Conservation (phyloP, 2,113 vertebrate species). For the Maccullochella peelii region DNA sequence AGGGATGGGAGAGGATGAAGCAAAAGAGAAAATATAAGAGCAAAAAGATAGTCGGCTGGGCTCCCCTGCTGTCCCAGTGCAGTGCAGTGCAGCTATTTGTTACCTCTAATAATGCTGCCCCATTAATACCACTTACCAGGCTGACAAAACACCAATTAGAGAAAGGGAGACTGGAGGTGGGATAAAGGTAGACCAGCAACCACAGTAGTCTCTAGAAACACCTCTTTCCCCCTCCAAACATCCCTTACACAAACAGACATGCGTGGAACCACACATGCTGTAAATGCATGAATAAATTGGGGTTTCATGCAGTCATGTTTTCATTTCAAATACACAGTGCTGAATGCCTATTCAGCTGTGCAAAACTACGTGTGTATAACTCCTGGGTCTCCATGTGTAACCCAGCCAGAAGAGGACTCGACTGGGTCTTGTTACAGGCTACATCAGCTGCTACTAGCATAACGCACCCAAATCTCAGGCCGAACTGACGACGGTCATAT, state of each 20-base stretch:
- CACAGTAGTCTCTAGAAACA: background rate
- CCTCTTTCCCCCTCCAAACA: background rate
- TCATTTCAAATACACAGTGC: background rate
- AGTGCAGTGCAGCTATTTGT: constrained; percentile 36
- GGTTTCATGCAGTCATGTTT: background rate
- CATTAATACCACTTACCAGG: constrained; percentile 56
- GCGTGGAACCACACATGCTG: background rate
- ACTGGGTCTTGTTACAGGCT: too few species aligned
- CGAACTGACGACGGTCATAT: too few species aligned
- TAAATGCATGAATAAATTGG: background rate
- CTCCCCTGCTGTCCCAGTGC: constrained; percentile 28
- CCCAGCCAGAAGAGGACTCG: too few species aligned
- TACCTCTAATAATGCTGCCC: constrained; percentile 33
- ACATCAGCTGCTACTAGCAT: too few species aligned
- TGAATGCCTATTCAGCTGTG: too few species aligned
- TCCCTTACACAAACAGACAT: background rate
- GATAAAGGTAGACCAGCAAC: constrained; percentile 81
- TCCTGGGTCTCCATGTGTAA: background rate
- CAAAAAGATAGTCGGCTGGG: constrained; percentile 23
- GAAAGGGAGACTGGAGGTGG: background rate
- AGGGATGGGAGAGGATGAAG: background rate
- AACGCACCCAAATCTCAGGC: too few species aligned
- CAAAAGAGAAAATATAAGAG: background rate
- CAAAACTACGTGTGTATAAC: background rate
- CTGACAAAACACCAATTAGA: constrained; percentile 46